phyloP scores from a whole-genome alignment of 1,140 invertebrate species.

The Pseudomyrmex cubaensis region DNA sequence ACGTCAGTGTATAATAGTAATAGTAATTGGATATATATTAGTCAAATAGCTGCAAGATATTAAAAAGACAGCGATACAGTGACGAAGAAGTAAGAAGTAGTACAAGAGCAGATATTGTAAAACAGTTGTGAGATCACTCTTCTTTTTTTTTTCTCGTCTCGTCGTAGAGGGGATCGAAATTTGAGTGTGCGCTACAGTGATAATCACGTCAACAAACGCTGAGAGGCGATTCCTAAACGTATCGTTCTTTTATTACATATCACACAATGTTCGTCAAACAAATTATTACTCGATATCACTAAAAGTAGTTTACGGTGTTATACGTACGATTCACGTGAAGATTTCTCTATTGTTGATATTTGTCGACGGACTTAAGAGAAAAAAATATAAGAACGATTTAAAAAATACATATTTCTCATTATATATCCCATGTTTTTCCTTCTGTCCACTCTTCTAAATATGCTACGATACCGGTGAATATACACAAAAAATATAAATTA shows the following conservation, averaged over 20 bases:
- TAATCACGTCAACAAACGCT: slow-evolving; percentile 30
- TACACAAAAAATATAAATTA: slow-evolving; percentile 34
- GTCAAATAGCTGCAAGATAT: slow-evolving; percentile 41
- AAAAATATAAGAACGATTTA: slow-evolving; percentile 15
- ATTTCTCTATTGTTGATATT: slow-evolving; percentile 7
- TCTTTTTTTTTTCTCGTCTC: slow-evolving; percentile 21
- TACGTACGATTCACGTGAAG: not conserved
- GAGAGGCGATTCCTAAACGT: slow-evolving; percentile 34
- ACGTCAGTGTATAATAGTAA: slow-evolving; percentile 17
- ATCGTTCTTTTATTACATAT: slow-evolving; percentile 1
- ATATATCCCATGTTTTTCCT: not conserved
- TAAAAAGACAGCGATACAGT: slow-evolving; percentile 37
- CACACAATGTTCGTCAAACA: slow-evolving; percentile 2
- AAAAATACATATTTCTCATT: not conserved
- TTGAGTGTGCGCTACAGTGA: slow-evolving; percentile 32
- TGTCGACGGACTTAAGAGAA: not conserved
- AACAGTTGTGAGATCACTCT: slow-evolving; percentile 15
- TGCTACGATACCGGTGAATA: slow-evolving; percentile 33
- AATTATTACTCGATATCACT: slow-evolving; percentile 1
- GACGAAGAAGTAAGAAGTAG: slow-evolving; percentile 17
- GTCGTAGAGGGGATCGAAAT: slow-evolving; percentile 18
- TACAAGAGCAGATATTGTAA: slow-evolving; percentile 15
- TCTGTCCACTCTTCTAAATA: slow-evolving; percentile 27
- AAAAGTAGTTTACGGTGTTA: not conserved
- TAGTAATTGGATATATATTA: slow-evolving; percentile 41